These are phyloP conservation scores for Catonia carolina DNA, from an alignment of 2,888 invertebrate genomes.

Conservation along the genomic window DNA sequence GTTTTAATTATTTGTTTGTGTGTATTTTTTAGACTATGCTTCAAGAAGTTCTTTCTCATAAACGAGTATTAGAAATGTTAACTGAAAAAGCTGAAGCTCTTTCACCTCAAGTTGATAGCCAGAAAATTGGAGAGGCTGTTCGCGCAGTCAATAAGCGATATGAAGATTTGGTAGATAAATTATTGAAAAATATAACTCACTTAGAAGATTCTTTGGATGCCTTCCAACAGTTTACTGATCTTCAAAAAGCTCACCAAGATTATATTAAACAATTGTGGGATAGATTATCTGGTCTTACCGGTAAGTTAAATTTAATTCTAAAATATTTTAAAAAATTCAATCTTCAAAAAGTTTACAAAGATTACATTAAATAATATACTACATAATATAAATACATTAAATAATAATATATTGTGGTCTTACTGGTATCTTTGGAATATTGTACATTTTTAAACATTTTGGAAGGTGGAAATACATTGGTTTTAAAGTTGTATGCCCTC, in stretches of 20 bases:
- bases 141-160: constrained; percentile 70
- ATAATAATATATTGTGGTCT: no score
- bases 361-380: neutral
- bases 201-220: constrained; percentile 71
- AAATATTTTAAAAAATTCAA: neutral
- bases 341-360: neutral
- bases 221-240: constrained; percentile 78
- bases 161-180: constrained; percentile 59
- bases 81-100: constrained; percentile 77
- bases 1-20: neutral
- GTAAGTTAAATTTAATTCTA: constrained; percentile 32
- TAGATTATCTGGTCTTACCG: constrained; percentile 66
- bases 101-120: constrained; percentile 47
- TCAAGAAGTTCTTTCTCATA: constrained; percentile 86
- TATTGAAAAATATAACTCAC: constrained; percentile 60
- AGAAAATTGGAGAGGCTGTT: constrained; percentile 58
- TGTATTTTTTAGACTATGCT: constrained; percentile 53
- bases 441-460: no score
- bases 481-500: no score
- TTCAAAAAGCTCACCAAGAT: constrained; percentile 80
- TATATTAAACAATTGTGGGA: constrained; percentile 89
- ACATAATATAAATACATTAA: neutral
- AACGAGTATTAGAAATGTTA: constrained; percentile 82
- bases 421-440: no score
- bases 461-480: no score